phyloP scores from a whole-genome alignment of 2,113 vertebrate genomes.

The Melanocharis versteri region DNA sequence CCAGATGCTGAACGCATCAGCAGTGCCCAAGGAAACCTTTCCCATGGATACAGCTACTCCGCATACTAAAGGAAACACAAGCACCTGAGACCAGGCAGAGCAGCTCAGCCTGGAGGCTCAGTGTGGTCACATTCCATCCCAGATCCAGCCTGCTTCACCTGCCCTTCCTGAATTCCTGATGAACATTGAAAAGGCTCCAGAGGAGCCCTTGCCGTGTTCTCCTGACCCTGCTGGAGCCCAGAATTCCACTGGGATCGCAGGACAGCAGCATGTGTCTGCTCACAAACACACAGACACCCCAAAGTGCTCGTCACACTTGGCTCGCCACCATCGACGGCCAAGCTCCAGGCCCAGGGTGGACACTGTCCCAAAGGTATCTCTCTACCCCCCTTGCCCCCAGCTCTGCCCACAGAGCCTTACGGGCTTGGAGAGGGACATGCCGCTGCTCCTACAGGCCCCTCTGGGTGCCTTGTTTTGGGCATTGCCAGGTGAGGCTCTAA shows the following conservation, averaged over 20 bases:
- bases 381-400: not conserved
- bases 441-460: not conserved
- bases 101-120: not conserved
- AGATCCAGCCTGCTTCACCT: not conserved
- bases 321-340: not conserved
- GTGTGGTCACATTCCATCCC: not conserved
- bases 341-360: not conserved
- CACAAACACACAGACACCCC: not conserved
- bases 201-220: not conserved
- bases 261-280: not conserved
- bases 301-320: not conserved
- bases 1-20: not conserved
- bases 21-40: not conserved
- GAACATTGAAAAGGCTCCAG: not conserved
- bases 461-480: not conserved
- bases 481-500: not conserved
- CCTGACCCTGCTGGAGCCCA: not conserved
- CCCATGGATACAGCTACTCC: not conserved
- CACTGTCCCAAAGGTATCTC: not conserved
- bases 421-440: fast-evolving
- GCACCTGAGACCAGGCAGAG: not conserved
- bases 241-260: fast-evolving
- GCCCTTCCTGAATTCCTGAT: not conserved
- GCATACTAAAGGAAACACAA: not conserved
- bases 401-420: not conserved